Conservation (phyloP, 1,140 invertebrate species). For the Cryptotermes secundus region DNA sequence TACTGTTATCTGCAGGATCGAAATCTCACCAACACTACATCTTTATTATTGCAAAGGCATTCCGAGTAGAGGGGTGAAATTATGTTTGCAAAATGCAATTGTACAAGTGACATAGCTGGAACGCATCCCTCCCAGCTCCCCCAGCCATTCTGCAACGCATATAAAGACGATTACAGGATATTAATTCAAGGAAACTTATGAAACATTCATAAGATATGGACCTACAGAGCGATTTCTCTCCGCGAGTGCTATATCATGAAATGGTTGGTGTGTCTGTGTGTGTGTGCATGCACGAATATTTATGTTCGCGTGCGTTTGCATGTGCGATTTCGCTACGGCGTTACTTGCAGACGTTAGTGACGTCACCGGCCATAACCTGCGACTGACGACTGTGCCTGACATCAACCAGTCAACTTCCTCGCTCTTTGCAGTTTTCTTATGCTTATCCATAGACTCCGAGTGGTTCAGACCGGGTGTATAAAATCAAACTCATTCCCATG, state of each 20-base stretch:
- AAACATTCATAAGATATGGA: background rate
- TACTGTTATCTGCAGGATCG: background rate
- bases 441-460: background rate
- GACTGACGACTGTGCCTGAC: background rate
- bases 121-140: background rate
- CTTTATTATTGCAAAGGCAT: background rate
- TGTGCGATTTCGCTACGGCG: too few species aligned
- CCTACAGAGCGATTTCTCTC: background rate
- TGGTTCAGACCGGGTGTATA: background rate
- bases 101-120: background rate
- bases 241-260: too few species aligned
- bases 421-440: background rate
- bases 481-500: too few species aligned
- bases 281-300: too few species aligned
- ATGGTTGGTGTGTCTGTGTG: background rate
- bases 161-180: background rate
- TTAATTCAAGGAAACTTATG: constrained; percentile 14
- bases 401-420: background rate
- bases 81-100: background rate
- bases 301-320: too few species aligned
- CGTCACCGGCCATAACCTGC: background rate
- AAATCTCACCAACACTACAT: background rate
- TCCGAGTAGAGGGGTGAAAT: background rate
- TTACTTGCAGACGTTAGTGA: background rate
- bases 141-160: background rate